Base-by-base conservation (phyloP, 2,888 invertebrate genomes). In the Campopleginae sp. region DNA sequence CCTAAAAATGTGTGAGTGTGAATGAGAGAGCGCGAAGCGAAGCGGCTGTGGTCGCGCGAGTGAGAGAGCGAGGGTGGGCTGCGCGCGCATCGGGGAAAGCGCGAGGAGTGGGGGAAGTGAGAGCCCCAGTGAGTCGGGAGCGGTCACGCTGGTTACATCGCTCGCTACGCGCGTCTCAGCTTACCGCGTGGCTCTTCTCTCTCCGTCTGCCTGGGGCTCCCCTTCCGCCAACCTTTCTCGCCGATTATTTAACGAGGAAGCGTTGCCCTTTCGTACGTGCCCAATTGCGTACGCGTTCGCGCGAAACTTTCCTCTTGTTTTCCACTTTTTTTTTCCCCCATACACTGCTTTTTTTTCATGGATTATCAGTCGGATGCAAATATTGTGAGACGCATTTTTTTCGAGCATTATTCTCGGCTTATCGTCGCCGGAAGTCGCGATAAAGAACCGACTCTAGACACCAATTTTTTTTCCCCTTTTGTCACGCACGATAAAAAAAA, bases 401-500 rank as follows among this genome's bases (percentile, higher is more conserved):
- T 19, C 19, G 7, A 19, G 51, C 51, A 51, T 51, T 23, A 54
- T 54, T 58, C 4, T 23, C 17, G 7, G 61, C 71, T 86, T 86
- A 87, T 87, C 87, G 65, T 48, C 10, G 82, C 77, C 86, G 87
- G 87, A 87, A 87, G 86, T 85, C 82, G 85, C 84, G 87, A 87
- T 87, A 87, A 86, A 44, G 58, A 82, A 82, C 80, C 75, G 38
- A 71, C 80, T 76, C 51, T 71, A 83, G 71, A 65, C 78, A 54
- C 75, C 44, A 68, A 77, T 33, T 63, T 80, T 63, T 76, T 54
- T 58, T 27, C 46, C 58, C 42, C 77, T 68, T n/a, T 31, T 63
- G 51, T 77, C 51, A 27, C 65, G 17, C 38, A 17, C 38, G 7
- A 19, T 65, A n/a, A 65, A 19, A 33, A 17, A 27, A 14, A 68